Evolutionary conservation across 2,888 invertebrate genomes (phyloP), one percentile per base, ranked within the genome.

Genomic region (Mesorhabditis sp.): DNA sequence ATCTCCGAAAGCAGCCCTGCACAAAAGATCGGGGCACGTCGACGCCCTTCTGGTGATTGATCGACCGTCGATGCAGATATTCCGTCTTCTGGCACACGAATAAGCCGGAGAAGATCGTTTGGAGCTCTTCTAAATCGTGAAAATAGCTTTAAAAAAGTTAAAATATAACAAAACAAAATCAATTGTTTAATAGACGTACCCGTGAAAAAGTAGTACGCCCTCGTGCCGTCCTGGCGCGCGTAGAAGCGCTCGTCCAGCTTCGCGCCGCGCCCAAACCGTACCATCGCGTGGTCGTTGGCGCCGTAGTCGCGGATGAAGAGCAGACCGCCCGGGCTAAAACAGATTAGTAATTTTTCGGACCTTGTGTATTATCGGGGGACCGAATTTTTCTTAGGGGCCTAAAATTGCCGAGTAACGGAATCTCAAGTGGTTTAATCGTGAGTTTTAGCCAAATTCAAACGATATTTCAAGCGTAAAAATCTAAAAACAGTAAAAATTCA

Each of bases 211-310:
- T 88, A 89, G 79, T 86, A 89, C 3, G 88, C 88, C 90, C 94
- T 90, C 0, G 96, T 97, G 0, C 95, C 95, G 90, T 98, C 97
- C 87, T 96, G 96, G 28, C 97, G 88, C 89, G 94, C 92, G 86
- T 97, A 98, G 80, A 95, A 92, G 62, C 82, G 69, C n/a, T 96
- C 94, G 0, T 90, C 87, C 67, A 97, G 92, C 87, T 96, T 95
- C 85, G 93, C 91, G 0, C 95, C 95, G 0, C 93, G 90, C 74
- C 93, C 92, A 86, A 98, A 98, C 50, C 97, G 89, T 67, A 97
- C 85, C 88, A 96, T 95, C 0, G 97, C 93, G 92, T 96, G 93
- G 86, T 97, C 97, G 84, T 94, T 92, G 0, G 93, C 88, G 0
- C 94, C 97, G 87, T 97, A 98, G 87, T 97, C 97, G 73, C 97